Conservation (phyloP, 2,888 invertebrate genomes). For the Scaptomyza cyrtandrae region DNA sequence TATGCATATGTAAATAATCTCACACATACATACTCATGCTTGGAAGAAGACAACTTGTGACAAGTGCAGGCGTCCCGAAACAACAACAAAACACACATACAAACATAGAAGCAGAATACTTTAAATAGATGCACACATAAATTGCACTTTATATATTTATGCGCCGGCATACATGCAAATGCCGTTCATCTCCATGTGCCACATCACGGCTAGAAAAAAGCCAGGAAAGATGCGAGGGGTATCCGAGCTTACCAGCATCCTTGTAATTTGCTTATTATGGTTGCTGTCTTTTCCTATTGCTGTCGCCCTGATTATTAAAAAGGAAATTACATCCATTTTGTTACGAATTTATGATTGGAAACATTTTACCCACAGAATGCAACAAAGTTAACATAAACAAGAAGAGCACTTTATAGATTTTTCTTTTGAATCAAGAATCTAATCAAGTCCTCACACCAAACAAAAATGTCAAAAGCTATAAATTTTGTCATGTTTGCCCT, state of each 20-base stretch:
- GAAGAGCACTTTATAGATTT: constrained; percentile 21
- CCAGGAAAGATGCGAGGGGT: neutral
- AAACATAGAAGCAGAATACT: constrained; percentile 31
- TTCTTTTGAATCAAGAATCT: constrained; percentile 1
- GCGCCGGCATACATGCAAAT: constrained; percentile 69
- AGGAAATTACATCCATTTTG: constrained; percentile 6
- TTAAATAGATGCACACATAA: constrained; percentile 76
- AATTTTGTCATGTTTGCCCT: constrained; percentile 31
- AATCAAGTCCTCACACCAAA: constrained; percentile 7
- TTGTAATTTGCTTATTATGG: constrained; percentile 70
- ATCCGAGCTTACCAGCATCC: neutral
- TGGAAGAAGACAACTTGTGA: constrained; percentile 63
- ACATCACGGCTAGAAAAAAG: constrained; percentile 26
- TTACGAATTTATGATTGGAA: constrained; percentile 35
- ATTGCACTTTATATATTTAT: constrained; percentile 74
- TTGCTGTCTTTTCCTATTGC: constrained; percentile 19
- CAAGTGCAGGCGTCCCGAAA: constrained; percentile 60
- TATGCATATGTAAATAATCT: constrained; percentile 64
- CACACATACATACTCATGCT: constrained; percentile 31
- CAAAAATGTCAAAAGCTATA: constrained; percentile 9
- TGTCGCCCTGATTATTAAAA: constrained; percentile 18
- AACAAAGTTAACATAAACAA: neutral
- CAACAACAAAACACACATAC: constrained; percentile 10
- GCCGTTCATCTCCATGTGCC: constrained; percentile 16
- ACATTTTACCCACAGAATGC: constrained; percentile 12